A percentile compares a stretch with the other conserved stretches of the same genome.
Evolutionary conservation across 64 coral and sea anemone species (phyloP).

Genomic region (Porites lutea): DNA sequence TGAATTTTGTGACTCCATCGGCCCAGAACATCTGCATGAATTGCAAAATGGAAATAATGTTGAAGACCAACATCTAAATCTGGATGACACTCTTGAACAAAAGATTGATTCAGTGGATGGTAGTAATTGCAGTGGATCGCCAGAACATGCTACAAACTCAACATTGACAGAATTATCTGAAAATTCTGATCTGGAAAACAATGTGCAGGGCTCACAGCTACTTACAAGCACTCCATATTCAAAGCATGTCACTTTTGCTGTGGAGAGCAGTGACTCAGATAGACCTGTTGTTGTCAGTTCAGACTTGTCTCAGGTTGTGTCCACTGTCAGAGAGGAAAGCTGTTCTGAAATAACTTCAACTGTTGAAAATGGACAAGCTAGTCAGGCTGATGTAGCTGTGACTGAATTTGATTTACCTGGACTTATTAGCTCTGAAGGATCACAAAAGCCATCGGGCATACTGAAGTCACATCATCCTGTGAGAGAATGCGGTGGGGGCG

Average conservation of each 20-base stretch:
- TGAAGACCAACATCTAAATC: background rate
- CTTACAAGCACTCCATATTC: slow-evolving; percentile 83
- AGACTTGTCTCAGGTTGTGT: slow-evolving; percentile 17
- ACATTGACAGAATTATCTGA: slow-evolving; percentile 78
- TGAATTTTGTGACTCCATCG: slow-evolving; percentile 91
- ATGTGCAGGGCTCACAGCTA: slow-evolving; percentile 28
- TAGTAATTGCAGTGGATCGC: slow-evolving; percentile 32
- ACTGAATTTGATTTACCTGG: background rate
- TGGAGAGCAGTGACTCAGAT: slow-evolving; percentile 21
- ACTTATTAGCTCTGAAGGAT: background rate
- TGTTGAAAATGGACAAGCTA: slow-evolving; percentile 3
- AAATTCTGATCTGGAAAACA: slow-evolving; percentile 78
- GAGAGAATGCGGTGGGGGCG: slow-evolving; percentile 78
- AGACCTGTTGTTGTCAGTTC: background rate
- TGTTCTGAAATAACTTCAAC: slow-evolving; percentile 16
- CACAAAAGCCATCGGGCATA: slow-evolving; percentile 47
- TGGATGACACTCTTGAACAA: slow-evolving; percentile 36
- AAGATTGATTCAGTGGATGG: background rate
- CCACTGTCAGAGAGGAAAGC: slow-evolving; percentile 3
- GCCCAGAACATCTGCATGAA: slow-evolving; percentile 81
- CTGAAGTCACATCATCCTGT: slow-evolving; percentile 74
- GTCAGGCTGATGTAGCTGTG: background rate
- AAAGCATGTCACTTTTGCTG: slow-evolving; percentile 92
- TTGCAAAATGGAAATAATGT: slow-evolving; percentile 36
- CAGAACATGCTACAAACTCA: slow-evolving; percentile 53